These are phyloP conservation scores for Scaptomyza cyrtandrae DNA, from an alignment of 2,888 invertebrate genomes.

Conservation along the genomic window DNA sequence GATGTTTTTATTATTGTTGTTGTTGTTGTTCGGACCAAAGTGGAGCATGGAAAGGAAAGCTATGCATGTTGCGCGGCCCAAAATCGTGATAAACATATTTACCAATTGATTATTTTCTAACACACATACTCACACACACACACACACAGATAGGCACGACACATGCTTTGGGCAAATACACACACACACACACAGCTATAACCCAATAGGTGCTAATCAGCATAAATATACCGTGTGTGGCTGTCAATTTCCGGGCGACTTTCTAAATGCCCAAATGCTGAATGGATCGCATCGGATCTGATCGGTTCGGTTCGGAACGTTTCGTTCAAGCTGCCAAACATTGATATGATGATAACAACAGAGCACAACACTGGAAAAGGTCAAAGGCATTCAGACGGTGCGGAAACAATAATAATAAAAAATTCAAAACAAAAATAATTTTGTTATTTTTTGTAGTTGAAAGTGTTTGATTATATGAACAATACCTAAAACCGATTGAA, in stretches of 20 bases:
- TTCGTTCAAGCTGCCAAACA: slow-evolving; percentile 6
- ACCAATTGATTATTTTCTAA: slow-evolving; percentile 76
- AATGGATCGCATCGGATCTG: slow-evolving; percentile 26
- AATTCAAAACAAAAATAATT: too few relatives aligned
- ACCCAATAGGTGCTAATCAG: slow-evolving; percentile 74
- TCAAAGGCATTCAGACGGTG: background rate
- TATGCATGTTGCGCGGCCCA: slow-evolving; percentile 51
- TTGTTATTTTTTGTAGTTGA: too few relatives aligned
- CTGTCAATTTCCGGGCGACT: slow-evolving; percentile 71
- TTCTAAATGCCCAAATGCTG: slow-evolving; percentile 61
- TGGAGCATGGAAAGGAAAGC: slow-evolving; percentile 69
- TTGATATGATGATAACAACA: slow-evolving; percentile 2
- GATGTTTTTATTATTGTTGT: slow-evolving; percentile 2
- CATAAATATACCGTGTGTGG: slow-evolving; percentile 65
- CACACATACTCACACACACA: slow-evolving; percentile 51
- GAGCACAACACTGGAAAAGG: background rate
- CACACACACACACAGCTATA: slow-evolving; percentile 31
- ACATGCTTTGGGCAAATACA: slow-evolving; percentile 44
- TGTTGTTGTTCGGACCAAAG: slow-evolving; percentile 38
- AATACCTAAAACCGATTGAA: too few relatives aligned
- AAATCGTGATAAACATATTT: slow-evolving; percentile 79
- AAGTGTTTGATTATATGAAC: too few relatives aligned
- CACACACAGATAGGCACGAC: slow-evolving; percentile 29
- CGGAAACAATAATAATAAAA: too few relatives aligned
- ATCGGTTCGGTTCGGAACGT: slow-evolving; percentile 18